Evolutionary conservation across 2,888 invertebrate species (phyloP).

Genomic region (Machimus atricapillus): DNA sequence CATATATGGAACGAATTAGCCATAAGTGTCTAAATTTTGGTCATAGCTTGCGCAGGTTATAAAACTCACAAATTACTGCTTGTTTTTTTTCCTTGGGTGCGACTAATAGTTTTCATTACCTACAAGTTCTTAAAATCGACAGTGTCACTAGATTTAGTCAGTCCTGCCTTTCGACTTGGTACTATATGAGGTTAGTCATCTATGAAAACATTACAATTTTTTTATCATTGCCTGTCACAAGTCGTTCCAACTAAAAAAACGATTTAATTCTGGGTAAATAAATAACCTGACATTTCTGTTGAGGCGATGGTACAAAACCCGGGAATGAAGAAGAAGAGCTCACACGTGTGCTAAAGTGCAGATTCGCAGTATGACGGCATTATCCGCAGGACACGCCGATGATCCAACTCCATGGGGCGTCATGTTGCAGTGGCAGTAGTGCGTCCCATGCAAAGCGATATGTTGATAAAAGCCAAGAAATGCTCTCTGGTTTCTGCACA

Average conservation of each 20-base stretch:
- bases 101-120: no score
- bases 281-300: background rate
- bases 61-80: no score
- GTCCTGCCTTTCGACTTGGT: no score
- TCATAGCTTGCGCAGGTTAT: no score
- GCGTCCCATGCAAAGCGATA: background rate
- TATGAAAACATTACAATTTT: background rate
- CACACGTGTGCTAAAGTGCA: background rate
- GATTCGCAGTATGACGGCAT: background rate
- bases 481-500: background rate
- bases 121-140: no score
- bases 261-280: background rate
- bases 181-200: background rate
- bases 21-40: no score
- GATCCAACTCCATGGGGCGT: background rate
- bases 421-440: slow-evolving; percentile 2
- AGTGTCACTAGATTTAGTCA: no score
- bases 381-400: background rate
- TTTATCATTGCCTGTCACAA: background rate
- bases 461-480: background rate
- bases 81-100: no score
- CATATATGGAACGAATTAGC: no score
- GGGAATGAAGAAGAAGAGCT: background rate
- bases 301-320: background rate
- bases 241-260: background rate